Percentiles rank a stretch among this genome's conserved stretches.
Conservation (phyloP, 2,797 vertebrate genomes). For the Neosalanx taihuensis region DNA sequence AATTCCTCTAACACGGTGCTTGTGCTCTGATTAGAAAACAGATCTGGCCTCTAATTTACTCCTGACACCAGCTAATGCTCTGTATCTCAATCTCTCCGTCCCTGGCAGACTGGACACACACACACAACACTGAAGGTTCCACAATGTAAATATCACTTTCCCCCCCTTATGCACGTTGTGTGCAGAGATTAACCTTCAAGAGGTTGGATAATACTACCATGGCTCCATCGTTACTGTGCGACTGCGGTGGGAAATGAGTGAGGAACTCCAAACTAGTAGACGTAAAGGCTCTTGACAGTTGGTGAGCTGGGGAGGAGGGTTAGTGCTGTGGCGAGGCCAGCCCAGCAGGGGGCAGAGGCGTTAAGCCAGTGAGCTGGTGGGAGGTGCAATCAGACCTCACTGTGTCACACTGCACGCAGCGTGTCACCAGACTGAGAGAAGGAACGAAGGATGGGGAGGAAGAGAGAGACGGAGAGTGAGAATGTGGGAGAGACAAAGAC, state of each 20-base stretch:
- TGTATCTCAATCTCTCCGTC: constrained; percentile 82
- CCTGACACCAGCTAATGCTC: constrained; percentile 91
- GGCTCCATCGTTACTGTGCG: constrained; percentile 21
- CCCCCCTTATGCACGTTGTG: background rate
- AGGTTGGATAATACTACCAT: constrained; percentile 14
- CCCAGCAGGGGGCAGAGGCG: constrained; percentile 74
- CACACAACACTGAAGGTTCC: constrained; percentile 19
- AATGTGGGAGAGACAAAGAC: constrained; percentile 42
- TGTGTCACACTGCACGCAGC: constrained; percentile 61
- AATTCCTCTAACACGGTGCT: constrained; percentile 94
- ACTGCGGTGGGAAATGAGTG: constrained; percentile 38
- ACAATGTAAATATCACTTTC: background rate
- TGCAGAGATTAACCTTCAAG: constrained; percentile 2
- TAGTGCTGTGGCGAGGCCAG: constrained; percentile 53
- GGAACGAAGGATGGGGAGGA: constrained; percentile 15
- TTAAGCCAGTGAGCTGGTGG: constrained; percentile 62
- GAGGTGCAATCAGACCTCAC: constrained; percentile 61
- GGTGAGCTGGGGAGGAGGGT: constrained; percentile 1
- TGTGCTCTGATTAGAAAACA: constrained; percentile 99
- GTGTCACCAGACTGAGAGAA: constrained; percentile 56
- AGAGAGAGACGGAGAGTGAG: constrained; percentile 31
- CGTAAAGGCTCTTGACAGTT: background rate
- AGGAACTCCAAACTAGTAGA: constrained; percentile 29
- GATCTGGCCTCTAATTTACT: constrained; percentile 95
- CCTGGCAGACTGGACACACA: constrained; percentile 51